A percentile compares a stretch with the other conserved stretches of the same genome.
Conservation (phyloP, 2,888 invertebrate species). For the Acleris cristana region DNA sequence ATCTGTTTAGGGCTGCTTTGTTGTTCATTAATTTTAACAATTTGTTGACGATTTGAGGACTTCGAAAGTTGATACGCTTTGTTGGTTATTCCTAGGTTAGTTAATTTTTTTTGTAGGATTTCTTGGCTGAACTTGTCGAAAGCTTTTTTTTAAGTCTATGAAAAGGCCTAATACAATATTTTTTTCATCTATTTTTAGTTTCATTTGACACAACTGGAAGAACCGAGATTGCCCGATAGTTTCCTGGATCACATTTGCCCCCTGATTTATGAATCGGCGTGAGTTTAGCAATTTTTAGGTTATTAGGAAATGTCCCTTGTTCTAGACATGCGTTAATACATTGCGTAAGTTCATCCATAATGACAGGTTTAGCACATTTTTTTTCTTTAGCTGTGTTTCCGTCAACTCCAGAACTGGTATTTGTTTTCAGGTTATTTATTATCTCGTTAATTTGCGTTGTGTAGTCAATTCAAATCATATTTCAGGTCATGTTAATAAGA, state of each 20-base stretch:
- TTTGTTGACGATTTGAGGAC: constrained; percentile 36
- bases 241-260: constrained; percentile 3
- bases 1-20: constrained; percentile 20
- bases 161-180: constrained; percentile 7
- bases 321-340: constrained; percentile 2
- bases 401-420: constrained; percentile 21
- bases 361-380: constrained; percentile 12
- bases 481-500: too few species aligned
- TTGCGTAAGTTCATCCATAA: not conserved
- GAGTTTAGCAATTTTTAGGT: constrained; percentile 15
- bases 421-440: constrained; percentile 13
- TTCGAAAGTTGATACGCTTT: constrained; percentile 27
- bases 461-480: too few species aligned
- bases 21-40: constrained; percentile 32
- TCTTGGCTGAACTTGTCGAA: constrained; percentile 1
- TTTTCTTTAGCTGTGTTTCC: constrained; percentile 7
- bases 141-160: constrained; percentile 1
- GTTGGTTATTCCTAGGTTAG: constrained; percentile 28
- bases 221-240: constrained; percentile 20
- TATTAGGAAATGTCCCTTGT: constrained; percentile 4
- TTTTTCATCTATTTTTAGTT: constrained; percentile 16
- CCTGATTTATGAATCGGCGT: constrained; percentile 21
- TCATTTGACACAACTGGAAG: constrained; percentile 9
- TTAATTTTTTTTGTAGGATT: constrained; percentile 28
- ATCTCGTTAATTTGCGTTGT: too few species aligned